Conservation (phyloP, 2,113 vertebrate species). For the Neodontobutis hainanensis region DNA sequence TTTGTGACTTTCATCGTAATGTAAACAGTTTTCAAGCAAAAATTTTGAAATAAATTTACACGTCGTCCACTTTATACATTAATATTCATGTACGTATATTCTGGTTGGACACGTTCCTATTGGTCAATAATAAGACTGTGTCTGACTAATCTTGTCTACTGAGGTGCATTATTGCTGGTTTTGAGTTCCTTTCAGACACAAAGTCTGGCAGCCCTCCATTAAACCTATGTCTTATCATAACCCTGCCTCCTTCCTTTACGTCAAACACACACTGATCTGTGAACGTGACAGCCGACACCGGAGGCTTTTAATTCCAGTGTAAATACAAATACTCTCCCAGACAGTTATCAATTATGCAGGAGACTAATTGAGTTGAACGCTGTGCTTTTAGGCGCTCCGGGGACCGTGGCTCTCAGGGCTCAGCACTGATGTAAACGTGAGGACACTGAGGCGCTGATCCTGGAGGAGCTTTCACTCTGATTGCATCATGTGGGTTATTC, state of each 20-base stretch:
- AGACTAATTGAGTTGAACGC: conserved; percentile 79
- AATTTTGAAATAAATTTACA: no score
- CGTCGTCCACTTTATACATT: no score
- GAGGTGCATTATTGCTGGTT: no score
- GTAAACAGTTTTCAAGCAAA: no score
- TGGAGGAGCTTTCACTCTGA: neutral
- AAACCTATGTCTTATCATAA: no score
- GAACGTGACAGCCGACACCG: conserved; percentile 78
- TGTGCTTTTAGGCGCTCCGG: conserved; percentile 75
- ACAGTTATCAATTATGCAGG: conserved; percentile 83
- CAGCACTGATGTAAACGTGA: neutral
- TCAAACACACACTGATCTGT: conserved; percentile 17
- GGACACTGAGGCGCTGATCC: neutral
- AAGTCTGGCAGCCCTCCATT: no score
- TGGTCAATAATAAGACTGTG: no score
- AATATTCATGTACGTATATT: no score
- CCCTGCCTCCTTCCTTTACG: neutral
- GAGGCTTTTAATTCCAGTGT: conserved; percentile 86
- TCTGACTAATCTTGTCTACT: neutral
- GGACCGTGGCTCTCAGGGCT: conserved; percentile 58
- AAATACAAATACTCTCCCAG: conserved; percentile 83
- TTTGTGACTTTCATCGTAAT: no score
- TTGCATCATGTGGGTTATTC: neutral
- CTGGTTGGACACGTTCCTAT: no score
- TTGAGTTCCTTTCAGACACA: no score